Percentiles rank a stretch among this genome's conserved stretches.
Evolutionary conservation across 2,888 invertebrate species (phyloP).

Genomic region (Cosmia pyralina): DNA sequence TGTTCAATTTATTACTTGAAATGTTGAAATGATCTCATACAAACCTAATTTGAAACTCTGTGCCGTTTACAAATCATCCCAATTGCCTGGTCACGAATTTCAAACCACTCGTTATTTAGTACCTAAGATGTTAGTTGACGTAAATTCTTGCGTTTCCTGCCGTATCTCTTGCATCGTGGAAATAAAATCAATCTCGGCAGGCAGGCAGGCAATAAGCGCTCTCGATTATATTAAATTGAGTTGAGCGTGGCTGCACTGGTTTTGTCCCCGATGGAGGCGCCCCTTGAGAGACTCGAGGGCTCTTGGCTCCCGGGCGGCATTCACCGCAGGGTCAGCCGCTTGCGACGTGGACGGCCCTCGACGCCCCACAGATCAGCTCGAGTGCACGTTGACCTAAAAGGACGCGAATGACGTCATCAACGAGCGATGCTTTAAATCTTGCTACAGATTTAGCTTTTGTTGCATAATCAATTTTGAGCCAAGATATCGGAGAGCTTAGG

Average conservation of each 20-base stretch:
- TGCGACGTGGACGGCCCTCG: conserved; percentile 66
- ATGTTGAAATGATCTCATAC: neutral
- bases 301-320: conserved; percentile 50
- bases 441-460: conserved; percentile 56
- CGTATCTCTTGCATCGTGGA: conserved; percentile 36
- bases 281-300: conserved; percentile 67
- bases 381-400: conserved; percentile 78
- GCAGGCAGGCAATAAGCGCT: conserved; percentile 42
- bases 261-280: conserved; percentile 64
- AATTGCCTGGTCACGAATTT: conserved; percentile 28
- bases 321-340: conserved; percentile 71
- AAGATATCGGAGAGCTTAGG: no score
- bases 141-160: neutral
- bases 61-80: neutral
- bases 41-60: neutral
- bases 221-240: conserved; percentile 62
- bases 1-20: neutral
- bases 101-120: neutral
- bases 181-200: conserved; percentile 49
- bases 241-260: conserved; percentile 68
- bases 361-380: conserved; percentile 66
- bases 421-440: conserved; percentile 56
- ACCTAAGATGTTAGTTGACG: neutral
- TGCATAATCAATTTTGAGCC: conserved; percentile 40
- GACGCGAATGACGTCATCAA: conserved; percentile 73